phyloP scores from a whole-genome alignment of 2,797 vertebrate species.

The Anniella stebbinsi region DNA sequence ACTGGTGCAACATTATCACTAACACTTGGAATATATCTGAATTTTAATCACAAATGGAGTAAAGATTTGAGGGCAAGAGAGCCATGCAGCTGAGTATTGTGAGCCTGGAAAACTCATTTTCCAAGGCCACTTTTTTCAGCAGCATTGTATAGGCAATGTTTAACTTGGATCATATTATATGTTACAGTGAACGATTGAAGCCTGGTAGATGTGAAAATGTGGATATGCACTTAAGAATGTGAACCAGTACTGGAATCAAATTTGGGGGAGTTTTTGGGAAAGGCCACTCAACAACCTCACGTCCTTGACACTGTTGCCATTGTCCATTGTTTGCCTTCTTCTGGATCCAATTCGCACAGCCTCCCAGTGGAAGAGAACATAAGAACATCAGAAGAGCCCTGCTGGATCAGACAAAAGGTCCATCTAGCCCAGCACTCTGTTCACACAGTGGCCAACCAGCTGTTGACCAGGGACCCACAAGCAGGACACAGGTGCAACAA shows the following conservation, averaged over 20 bases:
- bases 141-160: background rate
- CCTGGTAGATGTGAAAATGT: background rate
- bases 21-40: background rate
- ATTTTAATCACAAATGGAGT: background rate
- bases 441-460: too few relatives aligned
- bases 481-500: too few relatives aligned
- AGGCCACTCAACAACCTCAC: background rate
- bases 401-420: too few relatives aligned
- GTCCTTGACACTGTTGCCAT: background rate
- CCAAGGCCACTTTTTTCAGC: too few relatives aligned
- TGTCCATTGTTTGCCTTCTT: background rate
- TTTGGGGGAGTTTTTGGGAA: background rate
- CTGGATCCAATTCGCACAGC: background rate
- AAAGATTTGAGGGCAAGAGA: background rate
- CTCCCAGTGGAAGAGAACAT: background rate
- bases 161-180: background rate
- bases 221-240: background rate
- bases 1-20: background rate
- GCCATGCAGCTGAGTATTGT: too few relatives aligned
- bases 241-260: background rate
- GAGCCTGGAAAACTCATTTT: too few relatives aligned
- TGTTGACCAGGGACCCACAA: too few relatives aligned
- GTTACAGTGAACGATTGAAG: background rate
- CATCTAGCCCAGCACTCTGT: too few relatives aligned
- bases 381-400: too few relatives aligned